Conservation (phyloP, 2,113 vertebrate genomes). For the Clinocottus analis region DNA sequence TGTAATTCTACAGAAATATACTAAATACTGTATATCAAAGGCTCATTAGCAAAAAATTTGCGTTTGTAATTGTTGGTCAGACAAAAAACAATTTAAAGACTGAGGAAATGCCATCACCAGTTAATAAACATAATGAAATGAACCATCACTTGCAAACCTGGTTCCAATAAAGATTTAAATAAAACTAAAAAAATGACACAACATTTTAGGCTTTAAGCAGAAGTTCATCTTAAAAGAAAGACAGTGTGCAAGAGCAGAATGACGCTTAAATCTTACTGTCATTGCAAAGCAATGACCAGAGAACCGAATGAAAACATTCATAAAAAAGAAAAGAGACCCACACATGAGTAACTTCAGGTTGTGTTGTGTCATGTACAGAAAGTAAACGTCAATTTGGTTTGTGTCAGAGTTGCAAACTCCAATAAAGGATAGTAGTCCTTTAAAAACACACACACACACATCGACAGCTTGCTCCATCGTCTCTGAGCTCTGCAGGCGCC, state of each 20-base stretch:
- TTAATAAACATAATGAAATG: neutral
- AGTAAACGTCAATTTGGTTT: neutral
- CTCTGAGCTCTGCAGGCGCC: conserved; percentile 20
- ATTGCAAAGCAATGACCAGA: neutral
- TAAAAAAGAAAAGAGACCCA: neutral
- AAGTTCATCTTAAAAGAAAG: neutral
- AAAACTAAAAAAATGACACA: neutral
- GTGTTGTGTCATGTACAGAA: neutral
- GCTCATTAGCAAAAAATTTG: neutral
- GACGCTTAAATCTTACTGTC: neutral
- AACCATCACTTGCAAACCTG: neutral
- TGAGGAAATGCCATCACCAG: neutral
- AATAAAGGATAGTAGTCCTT: neutral
- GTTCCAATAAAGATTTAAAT: neutral
- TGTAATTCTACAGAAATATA: neutral
- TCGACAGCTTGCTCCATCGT: conserved; percentile 24
- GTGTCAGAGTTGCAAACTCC: neutral
- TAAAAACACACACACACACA: neutral
- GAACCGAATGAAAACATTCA: neutral
- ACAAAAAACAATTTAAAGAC: neutral
- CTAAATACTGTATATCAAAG: neutral
- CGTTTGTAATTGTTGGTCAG: neutral
- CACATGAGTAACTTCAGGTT: neutral
- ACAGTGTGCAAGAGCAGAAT: neutral
- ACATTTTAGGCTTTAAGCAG: neutral